Base-by-base conservation (phyloP, 2,113 vertebrate species). In the Cnemophilus loriae region DNA sequence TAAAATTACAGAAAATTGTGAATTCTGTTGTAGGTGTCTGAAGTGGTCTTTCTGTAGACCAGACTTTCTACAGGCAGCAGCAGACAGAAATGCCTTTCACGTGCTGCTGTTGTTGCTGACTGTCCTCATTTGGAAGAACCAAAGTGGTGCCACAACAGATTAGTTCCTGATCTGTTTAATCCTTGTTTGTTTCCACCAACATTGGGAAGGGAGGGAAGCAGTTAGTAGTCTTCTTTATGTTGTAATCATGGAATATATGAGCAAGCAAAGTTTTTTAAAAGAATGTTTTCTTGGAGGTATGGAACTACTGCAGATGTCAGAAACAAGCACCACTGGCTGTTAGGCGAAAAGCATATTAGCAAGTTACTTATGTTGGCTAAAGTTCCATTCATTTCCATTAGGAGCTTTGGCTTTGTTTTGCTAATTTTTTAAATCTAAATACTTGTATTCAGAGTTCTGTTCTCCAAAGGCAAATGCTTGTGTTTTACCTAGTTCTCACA, bases 141-240 rank as follows among this genome's bases (percentile, higher is more conserved):
- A 12, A 32, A 53, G 73, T 60, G 23, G 10, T 56, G 60, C 56
- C 52, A 64, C 41, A 32, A 11, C 70, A 78, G 81, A 78, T 91
- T 94, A 65, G 37, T 65, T 89, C 56, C 57, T 74, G 68, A 78
- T 93, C 80, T 46, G 19, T 55, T 90, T 88, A 93, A 88, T 95
- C 76, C 50, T 50, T 61, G 28, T 52, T 88, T 92, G 22, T 83
- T 88, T 93, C 23, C 17, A 61, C 53, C 50, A 57, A 1, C 1
- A 1, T 41, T 83, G 41, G 0, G 0, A 55, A 46, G 57, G 61
- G 11, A 53, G 70, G 33, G 47, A 57, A 61, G 30, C 13, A 28
- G 39, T 26, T 52, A 64, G 16, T 47, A 13, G 13, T 42, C 42
- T 82, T 63, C 37, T 64, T 77, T 63, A 13, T 53, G 44, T 60